Evolutionary conservation across 2,113 vertebrate genomes (phyloP).

Genomic region (Brachypodius melanocephalos): DNA sequence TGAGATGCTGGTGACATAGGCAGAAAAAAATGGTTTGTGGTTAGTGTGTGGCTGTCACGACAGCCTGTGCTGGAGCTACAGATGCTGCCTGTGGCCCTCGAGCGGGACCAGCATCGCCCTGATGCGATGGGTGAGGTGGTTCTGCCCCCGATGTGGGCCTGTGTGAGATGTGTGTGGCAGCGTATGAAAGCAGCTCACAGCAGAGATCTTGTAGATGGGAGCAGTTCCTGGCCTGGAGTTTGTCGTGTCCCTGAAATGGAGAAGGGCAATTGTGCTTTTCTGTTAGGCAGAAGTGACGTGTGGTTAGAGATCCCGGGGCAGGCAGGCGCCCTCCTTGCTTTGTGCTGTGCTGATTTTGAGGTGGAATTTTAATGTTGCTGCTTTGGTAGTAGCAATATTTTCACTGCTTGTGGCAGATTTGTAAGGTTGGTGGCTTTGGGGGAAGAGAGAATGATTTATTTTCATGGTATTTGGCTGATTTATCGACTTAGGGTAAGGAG

Average conservation of each 20-base stretch:
- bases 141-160: not conserved
- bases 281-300: not conserved
- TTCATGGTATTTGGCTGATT: not conserved
- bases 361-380: not conserved
- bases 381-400: not conserved
- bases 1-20: not conserved
- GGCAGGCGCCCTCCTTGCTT: rapidly evolving
- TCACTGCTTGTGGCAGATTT: not conserved
- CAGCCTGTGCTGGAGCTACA: not conserved
- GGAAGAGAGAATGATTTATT: not conserved
- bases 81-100: rapidly evolving
- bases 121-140: not conserved
- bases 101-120: not conserved
- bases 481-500: not conserved
- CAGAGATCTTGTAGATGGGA: not conserved
- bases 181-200: rapidly evolving
- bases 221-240: not conserved
- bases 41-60: not conserved
- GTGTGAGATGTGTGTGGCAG: not conserved
- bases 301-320: not conserved
- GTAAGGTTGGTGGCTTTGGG: not conserved
- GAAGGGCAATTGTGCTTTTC: not conserved
- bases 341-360: not conserved
- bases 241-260: not conserved
- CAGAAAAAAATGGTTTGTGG: not conserved